Conservation (phyloP, 2,797 vertebrate genomes). For the Spea hammondii region DNA sequence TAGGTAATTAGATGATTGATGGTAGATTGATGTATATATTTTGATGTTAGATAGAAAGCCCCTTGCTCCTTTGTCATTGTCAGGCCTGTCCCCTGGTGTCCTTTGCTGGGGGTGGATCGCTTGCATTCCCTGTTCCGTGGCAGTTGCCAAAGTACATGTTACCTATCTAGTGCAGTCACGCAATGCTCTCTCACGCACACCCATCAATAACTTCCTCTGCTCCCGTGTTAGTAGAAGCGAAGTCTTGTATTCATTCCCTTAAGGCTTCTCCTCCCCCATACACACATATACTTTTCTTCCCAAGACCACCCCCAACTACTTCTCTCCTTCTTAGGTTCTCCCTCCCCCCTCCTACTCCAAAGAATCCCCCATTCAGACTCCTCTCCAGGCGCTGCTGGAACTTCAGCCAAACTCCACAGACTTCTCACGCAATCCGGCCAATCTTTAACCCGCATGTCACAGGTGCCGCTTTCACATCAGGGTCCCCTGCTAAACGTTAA, state of each 20-base stretch:
- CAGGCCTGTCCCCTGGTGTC: not conserved
- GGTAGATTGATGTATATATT: no score
- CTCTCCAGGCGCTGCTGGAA: slow-evolving; percentile 1
- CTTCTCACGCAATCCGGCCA: slow-evolving; percentile 40
- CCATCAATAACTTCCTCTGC: not conserved
- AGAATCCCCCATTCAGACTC: not conserved
- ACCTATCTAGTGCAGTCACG: slow-evolving; percentile 29
- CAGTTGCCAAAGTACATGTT: slow-evolving; percentile 23
- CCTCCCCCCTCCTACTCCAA: no score
- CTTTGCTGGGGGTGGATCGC: not conserved
- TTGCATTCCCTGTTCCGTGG: not conserved
- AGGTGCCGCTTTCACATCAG: not conserved
- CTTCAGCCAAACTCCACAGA: not conserved
- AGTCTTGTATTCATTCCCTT: not conserved
- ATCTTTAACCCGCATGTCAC: slow-evolving; percentile 17
- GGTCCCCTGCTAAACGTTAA: slow-evolving; percentile 33
- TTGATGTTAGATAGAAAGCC: no score
- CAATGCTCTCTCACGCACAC: slow-evolving; percentile 4
- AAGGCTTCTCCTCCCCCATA: not conserved
- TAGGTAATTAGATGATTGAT: not conserved
- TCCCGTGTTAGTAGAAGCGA: not conserved
- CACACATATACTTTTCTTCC: not conserved
- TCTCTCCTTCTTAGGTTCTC: not conserved
- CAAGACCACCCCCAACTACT: not conserved
- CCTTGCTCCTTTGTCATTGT: no score